Percentiles rank a stretch among this genome's conserved stretches.
Evolutionary conservation across 2,797 vertebrate genomes (phyloP).

Genomic region (Phalloptychus januarius): DNA sequence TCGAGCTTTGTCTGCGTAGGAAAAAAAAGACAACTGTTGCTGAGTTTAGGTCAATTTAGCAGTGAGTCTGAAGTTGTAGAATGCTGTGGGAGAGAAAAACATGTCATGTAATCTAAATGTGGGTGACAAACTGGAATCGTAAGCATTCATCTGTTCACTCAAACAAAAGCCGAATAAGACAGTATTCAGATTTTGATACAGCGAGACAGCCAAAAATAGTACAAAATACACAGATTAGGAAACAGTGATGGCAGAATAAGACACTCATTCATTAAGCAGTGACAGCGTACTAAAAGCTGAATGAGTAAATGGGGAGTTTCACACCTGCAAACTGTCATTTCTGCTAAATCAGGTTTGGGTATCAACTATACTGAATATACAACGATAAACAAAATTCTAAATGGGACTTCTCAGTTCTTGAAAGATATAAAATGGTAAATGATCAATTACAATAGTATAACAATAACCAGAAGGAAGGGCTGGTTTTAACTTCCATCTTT

Average conservation of each 20-base stretch:
- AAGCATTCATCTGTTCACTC: slow-evolving; percentile 14
- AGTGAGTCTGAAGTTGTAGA: slow-evolving; percentile 2
- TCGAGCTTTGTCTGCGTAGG: slow-evolving; percentile 85
- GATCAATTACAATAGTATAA: not conserved
- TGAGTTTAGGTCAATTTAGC: slow-evolving; percentile 3
- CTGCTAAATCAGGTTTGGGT: not conserved
- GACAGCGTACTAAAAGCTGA: slow-evolving; percentile 37
- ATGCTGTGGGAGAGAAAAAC: not conserved
- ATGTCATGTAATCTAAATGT: slow-evolving; percentile 5
- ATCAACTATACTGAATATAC: not conserved
- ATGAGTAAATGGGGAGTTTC: slow-evolving; percentile 28
- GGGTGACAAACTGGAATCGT: slow-evolving; percentile 2
- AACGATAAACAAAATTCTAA: not conserved
- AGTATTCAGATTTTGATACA: not conserved
- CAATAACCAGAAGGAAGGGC: not conserved
- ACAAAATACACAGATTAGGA: slow-evolving; percentile 3
- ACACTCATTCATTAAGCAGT: slow-evolving; percentile 20
- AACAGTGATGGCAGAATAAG: slow-evolving; percentile 13
- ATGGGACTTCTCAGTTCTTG: not conserved
- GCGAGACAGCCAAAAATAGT: not conserved
- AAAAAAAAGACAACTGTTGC: slow-evolving; percentile 14
- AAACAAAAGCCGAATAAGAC: slow-evolving; percentile 13
- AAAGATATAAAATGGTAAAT: not conserved
- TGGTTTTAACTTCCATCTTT: not conserved
- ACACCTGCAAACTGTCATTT: slow-evolving; percentile 23